Base-by-base conservation (phyloP, 1,140 invertebrate species). In the Dendrolimus kikuchii region DNA sequence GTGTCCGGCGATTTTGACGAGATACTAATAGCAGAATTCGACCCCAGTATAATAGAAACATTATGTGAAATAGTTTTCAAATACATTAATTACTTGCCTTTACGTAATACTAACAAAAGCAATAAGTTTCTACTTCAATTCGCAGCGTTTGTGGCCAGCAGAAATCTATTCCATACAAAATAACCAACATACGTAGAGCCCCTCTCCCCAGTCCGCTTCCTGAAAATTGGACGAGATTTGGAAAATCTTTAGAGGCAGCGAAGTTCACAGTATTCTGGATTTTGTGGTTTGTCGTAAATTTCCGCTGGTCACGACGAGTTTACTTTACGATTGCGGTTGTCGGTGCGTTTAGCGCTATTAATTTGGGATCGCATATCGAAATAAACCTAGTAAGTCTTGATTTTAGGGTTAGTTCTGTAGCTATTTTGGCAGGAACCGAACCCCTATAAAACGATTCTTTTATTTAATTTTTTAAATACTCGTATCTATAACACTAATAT, bases 251-350 rank as follows among this genome's bases (percentile, higher is more conserved):
- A 9, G 8, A 5, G 39, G n/a, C 5, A 5, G 2, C 7, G n/a
- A n/a, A 50, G 62, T 50, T 57, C 58, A 59, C 44, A 46, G 51
- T 64, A 62, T 59, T 59, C 48, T 65, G 59, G 68, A 52, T 38
- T 45, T 46, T 44, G 43, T 49, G 51, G 47, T 38, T 10, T 44
- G 45, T 64, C 60, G 58, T 66, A 69, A 72, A 66, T 70, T 65
- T 51, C 43, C 39, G 50, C 49, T 52, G 57, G 60, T 61, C 64
- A 59, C 59, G 55, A 49, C 44, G 39, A 51, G 45, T 54, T 64
- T 59, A 55, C 59, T 68, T 64, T 68, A 68, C 55, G 60, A 68
- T 55, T 66, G 62, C 46, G 60, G 59, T 58, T 47, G 38, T 47
- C 51, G 44, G 46, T 49, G 43, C 51, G 51, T 49, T 60, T 48